A percentile compares a stretch with the other conserved stretches of the same genome.
These are phyloP conservation scores for Neotoma lepida DNA, from an alignment of 2,113 vertebrate genomes.

Conservation along the genomic window DNA sequence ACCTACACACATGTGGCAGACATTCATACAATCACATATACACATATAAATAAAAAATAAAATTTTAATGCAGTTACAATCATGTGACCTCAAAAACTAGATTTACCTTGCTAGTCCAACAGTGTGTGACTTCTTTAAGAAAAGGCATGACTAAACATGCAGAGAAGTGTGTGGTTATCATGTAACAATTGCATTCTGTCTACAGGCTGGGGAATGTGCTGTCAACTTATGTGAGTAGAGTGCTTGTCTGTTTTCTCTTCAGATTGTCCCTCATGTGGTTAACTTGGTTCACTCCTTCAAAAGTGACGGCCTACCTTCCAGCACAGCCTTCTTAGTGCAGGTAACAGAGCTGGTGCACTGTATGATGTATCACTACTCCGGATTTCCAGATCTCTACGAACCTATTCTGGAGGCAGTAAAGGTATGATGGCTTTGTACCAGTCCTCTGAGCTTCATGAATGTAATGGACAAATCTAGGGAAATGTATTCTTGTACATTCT, in stretches of 20 bases:
- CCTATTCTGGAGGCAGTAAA: constrained; percentile 95
- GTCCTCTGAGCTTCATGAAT: neutral
- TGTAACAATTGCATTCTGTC: neutral
- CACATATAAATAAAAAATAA: neutral
- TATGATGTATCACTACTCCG: constrained; percentile 99
- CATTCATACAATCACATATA: neutral
- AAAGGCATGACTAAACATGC: neutral
- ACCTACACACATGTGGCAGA: neutral
- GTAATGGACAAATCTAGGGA: neutral
- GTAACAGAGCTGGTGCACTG: constrained; percentile 95
- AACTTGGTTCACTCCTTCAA: constrained; percentile 91
- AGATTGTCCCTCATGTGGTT: constrained; percentile 95
- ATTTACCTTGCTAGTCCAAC: constrained; percentile 40
- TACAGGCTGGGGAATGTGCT: neutral
- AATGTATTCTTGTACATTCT: neutral
- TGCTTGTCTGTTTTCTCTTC: constrained; percentile 54
- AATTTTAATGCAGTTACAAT: constrained; percentile 15
- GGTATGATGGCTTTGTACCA: constrained; percentile 83
- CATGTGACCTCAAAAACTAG: constrained; percentile 19
- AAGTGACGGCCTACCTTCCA: constrained; percentile 92
- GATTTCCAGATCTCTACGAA: constrained; percentile 98
- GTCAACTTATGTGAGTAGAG: constrained; percentile 1
- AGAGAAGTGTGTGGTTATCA: neutral
- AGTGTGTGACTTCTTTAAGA: constrained; percentile 25
- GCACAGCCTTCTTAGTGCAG: constrained; percentile 93